Evolutionary conservation across 2,888 invertebrate genomes (phyloP).

Genomic region (Hydraecia micacea): DNA sequence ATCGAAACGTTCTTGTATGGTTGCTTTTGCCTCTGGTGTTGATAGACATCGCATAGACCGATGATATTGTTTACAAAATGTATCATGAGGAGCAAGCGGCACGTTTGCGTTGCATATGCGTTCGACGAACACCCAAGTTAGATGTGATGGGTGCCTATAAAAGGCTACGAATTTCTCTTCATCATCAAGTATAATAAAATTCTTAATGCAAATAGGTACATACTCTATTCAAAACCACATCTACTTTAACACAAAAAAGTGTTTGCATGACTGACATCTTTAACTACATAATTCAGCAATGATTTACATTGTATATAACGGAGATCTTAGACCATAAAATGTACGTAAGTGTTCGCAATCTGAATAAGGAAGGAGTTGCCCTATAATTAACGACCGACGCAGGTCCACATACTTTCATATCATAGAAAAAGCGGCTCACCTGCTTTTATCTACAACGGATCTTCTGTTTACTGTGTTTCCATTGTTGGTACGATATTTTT

Average conservation of each 20-base stretch:
- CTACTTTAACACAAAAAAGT: conserved; percentile 11
- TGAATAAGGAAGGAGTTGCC: conserved; percentile 80
- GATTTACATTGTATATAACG: conserved; percentile 46
- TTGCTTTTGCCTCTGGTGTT: background rate
- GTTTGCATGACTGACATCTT: conserved; percentile 58
- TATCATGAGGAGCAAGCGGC: no score
- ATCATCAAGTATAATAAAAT: conserved; percentile 32
- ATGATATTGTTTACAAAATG: background rate
- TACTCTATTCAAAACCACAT: conserved; percentile 28
- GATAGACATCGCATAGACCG: background rate
- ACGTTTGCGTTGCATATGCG: background rate
- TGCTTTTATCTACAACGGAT: conserved; percentile 80
- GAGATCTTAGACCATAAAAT: conserved; percentile 56
- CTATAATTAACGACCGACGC: conserved; percentile 82
- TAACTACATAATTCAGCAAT: conserved; percentile 36
- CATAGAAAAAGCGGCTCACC: conserved; percentile 84
- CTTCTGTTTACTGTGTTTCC: conserved; percentile 68
- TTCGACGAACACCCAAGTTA: background rate
- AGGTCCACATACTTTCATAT: conserved; percentile 82
- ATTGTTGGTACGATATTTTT: conserved; percentile 58
- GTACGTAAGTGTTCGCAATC: conserved; percentile 60
- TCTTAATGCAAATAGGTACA: conserved; percentile 39
- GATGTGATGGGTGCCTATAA: background rate
- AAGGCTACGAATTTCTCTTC: conserved; percentile 38
- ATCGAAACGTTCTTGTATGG: background rate